Conservation (phyloP, 2,888 invertebrate genomes). For the Germaria angustata region DNA sequence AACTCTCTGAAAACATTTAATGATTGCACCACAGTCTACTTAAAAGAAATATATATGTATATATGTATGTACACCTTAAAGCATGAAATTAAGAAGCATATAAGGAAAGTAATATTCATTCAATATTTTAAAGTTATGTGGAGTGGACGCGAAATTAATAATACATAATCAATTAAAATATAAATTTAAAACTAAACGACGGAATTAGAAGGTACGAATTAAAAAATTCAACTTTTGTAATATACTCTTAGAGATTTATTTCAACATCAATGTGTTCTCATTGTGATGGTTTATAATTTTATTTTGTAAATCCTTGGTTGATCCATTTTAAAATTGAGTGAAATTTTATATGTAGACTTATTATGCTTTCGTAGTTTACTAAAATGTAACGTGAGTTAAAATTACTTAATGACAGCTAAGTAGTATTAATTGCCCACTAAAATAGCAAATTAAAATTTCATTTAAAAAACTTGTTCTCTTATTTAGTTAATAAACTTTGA, state of each 20-base stretch:
- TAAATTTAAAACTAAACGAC: slow-evolving; percentile 62
- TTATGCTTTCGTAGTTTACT: too few species aligned
- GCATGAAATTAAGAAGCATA: not conserved
- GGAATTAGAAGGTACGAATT: slow-evolving; percentile 68
- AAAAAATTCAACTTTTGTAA: too few species aligned
- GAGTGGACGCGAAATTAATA: slow-evolving; percentile 23
- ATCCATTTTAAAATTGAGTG: too few species aligned
- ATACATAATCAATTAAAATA: not conserved
- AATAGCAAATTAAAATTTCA: too few species aligned
- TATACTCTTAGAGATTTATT: too few species aligned
- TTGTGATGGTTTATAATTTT: too few species aligned
- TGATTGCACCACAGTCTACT: not conserved
- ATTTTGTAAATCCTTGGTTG: too few species aligned
- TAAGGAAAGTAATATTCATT: slow-evolving; percentile 46
- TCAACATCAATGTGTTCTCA: too few species aligned
- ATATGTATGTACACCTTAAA: not conserved
- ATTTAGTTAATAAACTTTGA: slow-evolving; percentile 48
- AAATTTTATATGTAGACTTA: too few species aligned
- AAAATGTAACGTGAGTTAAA: not conserved
- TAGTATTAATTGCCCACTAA: too few species aligned
- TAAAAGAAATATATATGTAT: not conserved
- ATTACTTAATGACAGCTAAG: not conserved
- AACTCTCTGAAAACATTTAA: too few species aligned
- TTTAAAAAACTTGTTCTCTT: too few species aligned
- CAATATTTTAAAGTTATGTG: slow-evolving; percentile 24